phyloP scores from a whole-genome alignment of 37 sponge, comb jelly and placozoan species.

The Beroe forskalii region DNA sequence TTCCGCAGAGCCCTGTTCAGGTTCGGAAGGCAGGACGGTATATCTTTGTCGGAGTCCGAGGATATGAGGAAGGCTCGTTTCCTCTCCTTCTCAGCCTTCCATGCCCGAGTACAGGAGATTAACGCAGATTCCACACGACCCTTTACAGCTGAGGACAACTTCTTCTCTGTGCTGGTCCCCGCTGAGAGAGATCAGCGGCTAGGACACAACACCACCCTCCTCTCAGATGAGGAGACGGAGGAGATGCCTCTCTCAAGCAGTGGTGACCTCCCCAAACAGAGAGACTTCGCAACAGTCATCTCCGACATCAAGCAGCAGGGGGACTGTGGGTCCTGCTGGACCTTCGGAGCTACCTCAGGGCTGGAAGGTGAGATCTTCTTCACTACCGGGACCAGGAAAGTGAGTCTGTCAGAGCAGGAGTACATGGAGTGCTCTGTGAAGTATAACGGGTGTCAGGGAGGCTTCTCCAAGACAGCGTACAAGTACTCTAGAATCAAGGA shows the following conservation, averaged over 20 bases:
- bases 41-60: neutral
- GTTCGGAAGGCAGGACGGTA: neutral
- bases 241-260: neutral
- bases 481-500: neutral
- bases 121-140: neutral
- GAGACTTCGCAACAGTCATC: slow-evolving; percentile 14
- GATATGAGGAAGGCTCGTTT: neutral
- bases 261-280: neutral
- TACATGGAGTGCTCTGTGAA: slow-evolving; percentile 30
- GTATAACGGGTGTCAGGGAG: neutral
- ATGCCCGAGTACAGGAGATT: neutral
- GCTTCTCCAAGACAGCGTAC: neutral
- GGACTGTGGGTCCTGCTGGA: slow-evolving; percentile 49
- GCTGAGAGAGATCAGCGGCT: neutral
- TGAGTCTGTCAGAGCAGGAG: slow-evolving; percentile 49
- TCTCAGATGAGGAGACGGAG: neutral
- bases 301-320: slow-evolving; percentile 38
- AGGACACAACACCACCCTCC: neutral
- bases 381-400: neutral
- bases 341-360: neutral
- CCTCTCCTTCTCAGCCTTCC: neutral
- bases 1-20: neutral
- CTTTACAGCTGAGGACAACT: neutral
- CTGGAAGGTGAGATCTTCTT: slow-evolving; percentile 60
- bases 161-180: neutral